phyloP scores from a whole-genome alignment of 2,888 invertebrate species.

The Eudemis profundana region DNA sequence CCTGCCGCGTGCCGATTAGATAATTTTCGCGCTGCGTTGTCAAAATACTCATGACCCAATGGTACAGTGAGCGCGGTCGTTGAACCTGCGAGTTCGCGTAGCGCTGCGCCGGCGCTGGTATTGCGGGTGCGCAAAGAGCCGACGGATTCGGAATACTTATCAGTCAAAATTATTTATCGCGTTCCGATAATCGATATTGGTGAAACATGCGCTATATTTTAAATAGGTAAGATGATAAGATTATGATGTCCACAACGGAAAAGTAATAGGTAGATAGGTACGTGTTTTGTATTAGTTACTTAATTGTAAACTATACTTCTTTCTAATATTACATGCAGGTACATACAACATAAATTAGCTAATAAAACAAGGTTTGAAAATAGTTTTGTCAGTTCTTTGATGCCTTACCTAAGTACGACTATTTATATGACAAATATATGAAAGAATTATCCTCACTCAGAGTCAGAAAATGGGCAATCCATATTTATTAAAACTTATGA shows the following conservation, averaged over 20 bases:
- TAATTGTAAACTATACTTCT: too few species aligned
- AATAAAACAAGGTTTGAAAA: too few species aligned
- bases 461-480: too few species aligned
- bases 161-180: conserved; percentile 14
- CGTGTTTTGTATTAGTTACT: too few species aligned
- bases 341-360: too few species aligned
- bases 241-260: not conserved
- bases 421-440: too few species aligned
- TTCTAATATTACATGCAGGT: too few species aligned
- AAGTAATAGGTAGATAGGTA: not conserved
- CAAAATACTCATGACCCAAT: conserved; percentile 85
- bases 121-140: not conserved
- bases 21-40: conserved; percentile 84
- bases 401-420: too few species aligned
- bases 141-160: conserved; percentile 26
- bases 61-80: conserved; percentile 80
- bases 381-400: too few species aligned
- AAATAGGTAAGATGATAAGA: not conserved
- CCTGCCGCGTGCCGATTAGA: conserved; percentile 83
- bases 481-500: too few species aligned
- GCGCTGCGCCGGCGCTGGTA: conserved; percentile 52
- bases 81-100: conserved; percentile 68
- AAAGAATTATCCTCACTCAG: too few species aligned
- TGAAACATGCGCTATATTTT: conserved; percentile 1
- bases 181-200: conserved; percentile 3